Percentiles rank a stretch among this genome's conserved stretches.
These are phyloP conservation scores for Drosophila mettleri DNA, from an alignment of 2,888 invertebrate species.

Conservation along the genomic window DNA sequence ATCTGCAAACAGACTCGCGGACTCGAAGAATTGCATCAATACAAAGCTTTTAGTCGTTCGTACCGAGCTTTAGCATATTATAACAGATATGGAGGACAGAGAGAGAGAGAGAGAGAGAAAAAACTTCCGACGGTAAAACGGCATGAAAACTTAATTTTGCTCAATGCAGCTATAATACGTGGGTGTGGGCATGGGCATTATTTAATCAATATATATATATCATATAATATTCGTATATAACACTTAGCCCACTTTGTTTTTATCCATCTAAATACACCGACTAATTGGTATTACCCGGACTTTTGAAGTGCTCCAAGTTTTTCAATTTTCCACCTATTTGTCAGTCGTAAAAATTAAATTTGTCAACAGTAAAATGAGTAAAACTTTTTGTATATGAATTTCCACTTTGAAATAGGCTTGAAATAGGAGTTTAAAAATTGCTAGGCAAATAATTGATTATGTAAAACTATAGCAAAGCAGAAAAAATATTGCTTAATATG, in stretches of 20 bases:
- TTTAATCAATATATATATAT: neutral
- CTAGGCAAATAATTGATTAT: neutral
- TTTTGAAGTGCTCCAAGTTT: neutral
- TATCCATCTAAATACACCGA: constrained; percentile 1
- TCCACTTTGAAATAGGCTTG: neutral
- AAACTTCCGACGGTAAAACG: constrained; percentile 42
- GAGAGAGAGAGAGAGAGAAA: neutral
- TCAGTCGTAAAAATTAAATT: neutral
- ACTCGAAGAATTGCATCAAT: constrained; percentile 47
- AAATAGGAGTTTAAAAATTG: neutral
- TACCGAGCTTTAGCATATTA: constrained; percentile 5
- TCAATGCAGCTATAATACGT: neutral
- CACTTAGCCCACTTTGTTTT: neutral
- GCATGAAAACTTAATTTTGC: constrained; percentile 2
- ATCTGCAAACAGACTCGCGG: constrained; percentile 62
- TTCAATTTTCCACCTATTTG: constrained; percentile 6
- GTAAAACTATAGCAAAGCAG: neutral
- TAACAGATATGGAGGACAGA: constrained; percentile 9
- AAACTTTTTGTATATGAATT: neutral
- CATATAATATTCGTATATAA: neutral
- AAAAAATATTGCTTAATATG: too few species aligned
- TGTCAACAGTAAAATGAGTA: neutral
- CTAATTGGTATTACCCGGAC: neutral
- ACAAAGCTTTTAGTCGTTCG: constrained; percentile 47
- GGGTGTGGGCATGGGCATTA: neutral